Evolutionary conservation across 1,140 invertebrate genomes (phyloP).

Genomic region (Eumaeus atala): DNA sequence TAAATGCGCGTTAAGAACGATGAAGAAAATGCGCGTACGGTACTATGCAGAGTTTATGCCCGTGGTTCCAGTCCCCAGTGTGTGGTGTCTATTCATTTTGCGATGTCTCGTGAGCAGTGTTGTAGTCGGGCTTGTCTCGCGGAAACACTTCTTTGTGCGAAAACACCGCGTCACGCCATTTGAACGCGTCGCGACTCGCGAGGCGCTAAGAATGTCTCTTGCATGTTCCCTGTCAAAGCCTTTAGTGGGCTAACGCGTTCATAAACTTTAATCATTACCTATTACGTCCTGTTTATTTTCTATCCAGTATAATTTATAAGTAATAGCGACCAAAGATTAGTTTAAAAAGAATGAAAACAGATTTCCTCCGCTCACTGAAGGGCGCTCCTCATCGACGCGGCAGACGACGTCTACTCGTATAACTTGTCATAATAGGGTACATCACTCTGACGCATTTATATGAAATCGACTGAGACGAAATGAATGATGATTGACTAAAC

Average conservation of each 20-base stretch:
- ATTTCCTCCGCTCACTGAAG: too few relatives aligned
- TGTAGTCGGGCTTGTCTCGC: slow-evolving; percentile 37
- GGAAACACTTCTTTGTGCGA: slow-evolving; percentile 40
- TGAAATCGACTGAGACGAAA: too few relatives aligned
- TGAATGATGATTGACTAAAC: too few relatives aligned
- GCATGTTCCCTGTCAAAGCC: slow-evolving; percentile 13
- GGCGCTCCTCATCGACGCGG: too few relatives aligned
- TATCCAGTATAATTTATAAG: too few relatives aligned
- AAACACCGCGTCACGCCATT: slow-evolving; percentile 35
- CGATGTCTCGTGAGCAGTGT: slow-evolving; percentile 50
- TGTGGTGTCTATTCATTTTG: slow-evolving; percentile 51
- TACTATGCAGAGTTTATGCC: slow-evolving; percentile 4
- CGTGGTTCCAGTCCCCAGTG: slow-evolving; percentile 27
- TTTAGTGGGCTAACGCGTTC: neutral
- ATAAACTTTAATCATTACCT: too few relatives aligned
- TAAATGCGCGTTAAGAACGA: neutral
- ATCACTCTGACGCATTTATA: too few relatives aligned
- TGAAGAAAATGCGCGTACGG: neutral
- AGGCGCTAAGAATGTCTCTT: slow-evolving; percentile 27
- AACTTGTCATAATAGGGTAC: too few relatives aligned
- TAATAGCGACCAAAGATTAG: too few relatives aligned
- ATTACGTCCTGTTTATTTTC: too few relatives aligned
- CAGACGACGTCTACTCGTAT: too few relatives aligned
- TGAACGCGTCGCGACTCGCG: slow-evolving; percentile 26
- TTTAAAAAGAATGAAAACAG: too few relatives aligned